Percentiles rank a stretch among this genome's conserved stretches.
These are phyloP conservation scores for Phyllostomus hastatus DNA, from an alignment of 2,113 vertebrate genomes.

Conservation along the genomic window DNA sequence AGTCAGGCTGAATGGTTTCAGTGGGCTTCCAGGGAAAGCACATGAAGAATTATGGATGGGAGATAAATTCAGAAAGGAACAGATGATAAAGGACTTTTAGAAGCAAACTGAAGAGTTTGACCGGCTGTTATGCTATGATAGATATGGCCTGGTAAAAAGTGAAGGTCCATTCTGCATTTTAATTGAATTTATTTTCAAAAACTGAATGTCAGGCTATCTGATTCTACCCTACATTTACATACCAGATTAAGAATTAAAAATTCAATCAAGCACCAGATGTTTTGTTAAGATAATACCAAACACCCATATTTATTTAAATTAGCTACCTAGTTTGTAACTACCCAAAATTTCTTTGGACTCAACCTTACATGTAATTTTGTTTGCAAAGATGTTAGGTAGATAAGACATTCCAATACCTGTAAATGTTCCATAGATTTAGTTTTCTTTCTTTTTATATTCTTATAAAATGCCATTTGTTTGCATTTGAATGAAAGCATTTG, in stretches of 20 bases:
- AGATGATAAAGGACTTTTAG: background rate
- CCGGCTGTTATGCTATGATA: background rate
- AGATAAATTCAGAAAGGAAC: background rate
- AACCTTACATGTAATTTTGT: background rate
- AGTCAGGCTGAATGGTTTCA: background rate
- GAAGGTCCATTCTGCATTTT: background rate
- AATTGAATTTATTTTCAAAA: background rate
- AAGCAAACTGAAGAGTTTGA: background rate
- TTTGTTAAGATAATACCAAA: background rate
- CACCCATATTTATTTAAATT: background rate
- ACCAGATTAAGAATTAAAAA: background rate
- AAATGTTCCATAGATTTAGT: background rate
- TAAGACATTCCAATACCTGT: background rate
- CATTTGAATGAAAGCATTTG: background rate
- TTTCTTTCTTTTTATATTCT: constrained; percentile 11
- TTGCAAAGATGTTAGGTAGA: background rate
- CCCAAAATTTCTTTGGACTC: background rate
- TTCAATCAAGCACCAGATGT: background rate
- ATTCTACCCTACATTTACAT: background rate
- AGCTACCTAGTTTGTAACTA: background rate
- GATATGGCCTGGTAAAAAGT: background rate
- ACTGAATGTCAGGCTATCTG: background rate
- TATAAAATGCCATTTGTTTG: background rate
- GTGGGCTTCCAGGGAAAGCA: background rate
- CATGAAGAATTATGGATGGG: background rate